Conservation (phyloP, 2,113 vertebrate species). For the Australoheros scitulus region DNA sequence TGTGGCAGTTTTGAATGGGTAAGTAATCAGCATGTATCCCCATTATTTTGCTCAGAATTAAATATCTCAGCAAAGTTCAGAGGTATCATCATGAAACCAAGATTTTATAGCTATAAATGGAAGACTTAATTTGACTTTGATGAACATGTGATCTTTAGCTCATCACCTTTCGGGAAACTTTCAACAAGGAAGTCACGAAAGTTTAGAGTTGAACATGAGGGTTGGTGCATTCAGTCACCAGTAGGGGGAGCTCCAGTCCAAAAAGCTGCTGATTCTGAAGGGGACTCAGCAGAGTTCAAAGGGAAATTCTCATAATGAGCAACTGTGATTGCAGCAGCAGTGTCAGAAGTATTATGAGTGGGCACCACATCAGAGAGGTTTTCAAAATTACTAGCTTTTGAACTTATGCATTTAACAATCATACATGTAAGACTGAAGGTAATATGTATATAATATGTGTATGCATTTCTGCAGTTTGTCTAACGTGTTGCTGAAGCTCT, state of each 20-base stretch:
- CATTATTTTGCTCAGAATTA: not conserved
- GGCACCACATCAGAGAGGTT: fast-evolving
- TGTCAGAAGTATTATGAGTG: not conserved
- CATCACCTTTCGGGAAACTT: not conserved
- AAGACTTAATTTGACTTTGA: no score
- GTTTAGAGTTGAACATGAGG: not conserved
- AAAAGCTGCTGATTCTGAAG: not conserved
- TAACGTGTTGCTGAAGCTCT: not conserved
- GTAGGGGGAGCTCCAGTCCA: not conserved
- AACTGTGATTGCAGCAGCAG: not conserved
- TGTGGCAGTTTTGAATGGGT: not conserved
- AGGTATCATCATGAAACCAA: no score
- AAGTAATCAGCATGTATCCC: not conserved
- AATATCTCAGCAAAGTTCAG: no score
- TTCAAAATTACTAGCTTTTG: not conserved
- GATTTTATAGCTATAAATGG: no score
- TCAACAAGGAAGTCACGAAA: not conserved
- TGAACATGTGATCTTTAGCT: no score
- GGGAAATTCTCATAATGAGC: not conserved
- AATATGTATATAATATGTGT: not conserved
- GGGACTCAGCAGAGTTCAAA: not conserved
- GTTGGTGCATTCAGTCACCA: not conserved
- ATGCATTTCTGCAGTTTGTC: not conserved
- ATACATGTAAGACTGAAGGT: not conserved
- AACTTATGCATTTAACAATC: not conserved